A percentile compares a stretch with the other conserved stretches of the same genome.
These are phyloP conservation scores for Molorchus minor DNA, from an alignment of 2,888 invertebrate species.

Conservation along the genomic window DNA sequence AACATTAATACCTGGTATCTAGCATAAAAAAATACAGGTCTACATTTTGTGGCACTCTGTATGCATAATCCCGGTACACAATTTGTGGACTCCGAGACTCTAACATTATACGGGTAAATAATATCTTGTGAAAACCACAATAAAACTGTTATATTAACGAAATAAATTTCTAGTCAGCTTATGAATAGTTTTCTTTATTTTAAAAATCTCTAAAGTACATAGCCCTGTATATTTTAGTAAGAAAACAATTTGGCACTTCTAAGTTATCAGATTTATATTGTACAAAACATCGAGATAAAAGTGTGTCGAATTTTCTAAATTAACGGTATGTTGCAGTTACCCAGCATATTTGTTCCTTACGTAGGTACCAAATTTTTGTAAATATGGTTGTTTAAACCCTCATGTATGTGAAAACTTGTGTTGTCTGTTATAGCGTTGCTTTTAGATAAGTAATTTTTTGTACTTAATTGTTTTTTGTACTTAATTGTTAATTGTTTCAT, in stretches of 20 bases:
- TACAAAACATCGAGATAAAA: conserved; percentile 51
- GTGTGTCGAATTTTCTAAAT: conserved; percentile 47
- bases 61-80: no score
- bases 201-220: background rate
- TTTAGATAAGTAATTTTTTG: conserved; percentile 23
- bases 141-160: no score
- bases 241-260: conserved; percentile 5
- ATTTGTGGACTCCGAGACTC: no score
- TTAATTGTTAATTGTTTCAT: no score
- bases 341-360: conserved; percentile 39
- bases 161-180: no score
- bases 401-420: conserved; percentile 30
- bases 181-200: no score
- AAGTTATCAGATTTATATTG: conserved; percentile 28
- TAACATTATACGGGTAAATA: no score
- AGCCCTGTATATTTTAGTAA: conserved; percentile 2
- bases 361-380: conserved; percentile 42
- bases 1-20: no score
- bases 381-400: conserved; percentile 44
- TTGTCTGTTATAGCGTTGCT: conserved; percentile 38
- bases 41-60: no score
- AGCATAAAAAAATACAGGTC: no score
- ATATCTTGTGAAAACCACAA: no score
- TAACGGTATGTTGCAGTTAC: conserved; percentile 35
- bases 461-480: background rate